Conservation (phyloP, 92 coral and sea anemone species). For the Phymanthus crucifer region DNA sequence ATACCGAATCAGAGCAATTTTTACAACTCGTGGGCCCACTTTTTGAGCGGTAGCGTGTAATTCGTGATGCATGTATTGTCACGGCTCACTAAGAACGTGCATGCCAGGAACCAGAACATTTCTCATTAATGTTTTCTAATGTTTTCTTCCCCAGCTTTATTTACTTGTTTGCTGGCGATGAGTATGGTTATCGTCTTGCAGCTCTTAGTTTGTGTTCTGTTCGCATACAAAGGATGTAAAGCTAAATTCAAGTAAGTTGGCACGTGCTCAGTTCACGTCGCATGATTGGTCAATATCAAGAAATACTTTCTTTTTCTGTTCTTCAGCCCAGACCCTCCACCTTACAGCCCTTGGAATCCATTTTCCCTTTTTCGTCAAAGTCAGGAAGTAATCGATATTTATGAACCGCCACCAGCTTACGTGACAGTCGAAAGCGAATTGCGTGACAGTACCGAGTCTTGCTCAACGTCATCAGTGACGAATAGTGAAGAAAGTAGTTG, state of each 20-base stretch:
- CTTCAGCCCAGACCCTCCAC: constrained; percentile 35
- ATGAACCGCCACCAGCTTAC: constrained; percentile 35
- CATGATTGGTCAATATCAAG: not conserved
- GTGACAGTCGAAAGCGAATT: constrained; percentile 7
- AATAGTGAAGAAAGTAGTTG: not conserved
- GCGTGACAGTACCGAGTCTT: not conserved
- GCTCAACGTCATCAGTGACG: not conserved
- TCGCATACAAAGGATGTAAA: constrained; percentile 51
- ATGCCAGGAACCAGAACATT: no score
- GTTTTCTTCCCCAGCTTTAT: constrained; percentile 24
- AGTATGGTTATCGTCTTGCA: constrained; percentile 35
- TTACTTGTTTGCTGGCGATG: constrained; percentile 17
- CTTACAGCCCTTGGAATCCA: constrained; percentile 30
- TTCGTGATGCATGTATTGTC: not conserved
- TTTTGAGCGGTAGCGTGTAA: no score
- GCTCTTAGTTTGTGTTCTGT: constrained; percentile 45
- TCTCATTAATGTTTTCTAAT: not conserved
- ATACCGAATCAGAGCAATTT: no score
- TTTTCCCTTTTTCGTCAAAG: not conserved
- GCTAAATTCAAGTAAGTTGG: constrained; percentile 49
- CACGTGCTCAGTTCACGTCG: not conserved
- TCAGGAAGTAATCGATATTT: not conserved
- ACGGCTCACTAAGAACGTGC: not conserved
- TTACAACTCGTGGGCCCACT: no score
- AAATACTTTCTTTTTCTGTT: not conserved